Evolutionary conservation across 2,797 vertebrate species (phyloP), one percentile per base, ranked within the genome.

Genomic region (Danionella dracula): DNA sequence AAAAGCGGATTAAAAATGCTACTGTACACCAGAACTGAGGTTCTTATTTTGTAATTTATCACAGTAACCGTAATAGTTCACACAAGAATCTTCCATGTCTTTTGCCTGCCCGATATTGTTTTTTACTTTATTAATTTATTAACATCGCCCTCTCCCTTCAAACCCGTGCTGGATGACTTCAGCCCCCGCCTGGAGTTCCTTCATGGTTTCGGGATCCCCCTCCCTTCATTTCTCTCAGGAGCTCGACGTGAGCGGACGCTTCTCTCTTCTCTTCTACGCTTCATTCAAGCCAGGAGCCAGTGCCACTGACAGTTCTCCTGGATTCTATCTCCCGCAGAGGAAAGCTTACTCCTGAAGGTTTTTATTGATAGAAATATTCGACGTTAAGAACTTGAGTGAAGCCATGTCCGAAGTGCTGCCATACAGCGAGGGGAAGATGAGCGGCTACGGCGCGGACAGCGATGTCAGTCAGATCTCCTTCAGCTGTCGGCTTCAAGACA

Each of bases 401-500:
- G 88, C 82, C 79, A 98, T 98, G 95, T 98, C 95, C 79, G 95
- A 98, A 83, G 93, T 98, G 81, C 85, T 98, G 86, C 95, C 95
- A 80, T 98, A 96, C 88, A 92, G 87, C 84, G 95, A 98, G 86
- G 94, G 95, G 72, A 97, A 98, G 78, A 97, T 98, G 95, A 94
- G 81, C 84, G 94, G 93, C 84, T 97, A 94, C 76, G 93, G 93
- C 74, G 86, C 93, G 76, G 95, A 98, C 82, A 89, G 91, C 73
- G 95, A 97, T 82, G 93, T 94, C 82, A 90, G 87, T 66, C 94
- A 97, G 80, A 92, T 97, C 83, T 94, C 95, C 81, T 98, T 96
- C 90, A 97, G 95, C 89, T 98, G 94, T 85, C 93, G 96, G 83
- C 92, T 98, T 76, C 96, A 97, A 89, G 96, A 98, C 87, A 94